phyloP scores from a whole-genome alignment of 2,113 vertebrate species.

The Peromyscus leucopus region DNA sequence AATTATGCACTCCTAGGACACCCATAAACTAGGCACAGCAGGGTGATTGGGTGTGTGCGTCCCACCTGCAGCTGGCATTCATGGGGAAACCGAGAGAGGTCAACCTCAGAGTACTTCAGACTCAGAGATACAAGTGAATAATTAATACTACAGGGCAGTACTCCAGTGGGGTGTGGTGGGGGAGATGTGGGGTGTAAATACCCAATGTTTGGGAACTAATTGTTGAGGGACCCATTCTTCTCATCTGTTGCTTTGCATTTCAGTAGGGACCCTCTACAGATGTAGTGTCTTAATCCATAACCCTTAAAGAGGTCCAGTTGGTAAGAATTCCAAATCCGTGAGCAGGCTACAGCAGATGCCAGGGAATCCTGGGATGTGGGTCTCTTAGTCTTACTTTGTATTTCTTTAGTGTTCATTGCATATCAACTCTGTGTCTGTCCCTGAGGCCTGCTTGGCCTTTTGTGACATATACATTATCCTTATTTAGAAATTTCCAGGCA shows the following conservation, averaged over 20 bases:
- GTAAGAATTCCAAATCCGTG: not conserved
- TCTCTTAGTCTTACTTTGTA: not conserved
- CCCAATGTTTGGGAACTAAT: not conserved
- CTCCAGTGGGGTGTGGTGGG: not conserved
- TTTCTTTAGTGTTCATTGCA: not conserved
- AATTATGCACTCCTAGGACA: not conserved
- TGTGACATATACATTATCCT: constrained; percentile 37
- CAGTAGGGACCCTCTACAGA: not conserved
- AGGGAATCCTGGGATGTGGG: not conserved
- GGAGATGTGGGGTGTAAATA: not conserved
- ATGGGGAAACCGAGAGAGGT: not conserved
- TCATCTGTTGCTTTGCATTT: not conserved
- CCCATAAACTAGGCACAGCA: not conserved
- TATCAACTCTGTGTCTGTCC: not conserved
- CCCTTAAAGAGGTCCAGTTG: not conserved
- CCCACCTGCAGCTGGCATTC: not conserved
- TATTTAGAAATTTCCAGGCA: constrained; percentile 31
- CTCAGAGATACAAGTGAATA: not conserved
- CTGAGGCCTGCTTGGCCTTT: not conserved
- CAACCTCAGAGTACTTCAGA: constrained; percentile 6
- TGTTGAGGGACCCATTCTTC: not conserved
- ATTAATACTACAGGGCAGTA: not conserved
- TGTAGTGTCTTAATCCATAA: not conserved
- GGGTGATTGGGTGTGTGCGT: not conserved
- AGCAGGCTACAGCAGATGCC: not conserved